Evolutionary conservation across 2,113 vertebrate genomes (phyloP).

Genomic region (Canis aureus): DNA sequence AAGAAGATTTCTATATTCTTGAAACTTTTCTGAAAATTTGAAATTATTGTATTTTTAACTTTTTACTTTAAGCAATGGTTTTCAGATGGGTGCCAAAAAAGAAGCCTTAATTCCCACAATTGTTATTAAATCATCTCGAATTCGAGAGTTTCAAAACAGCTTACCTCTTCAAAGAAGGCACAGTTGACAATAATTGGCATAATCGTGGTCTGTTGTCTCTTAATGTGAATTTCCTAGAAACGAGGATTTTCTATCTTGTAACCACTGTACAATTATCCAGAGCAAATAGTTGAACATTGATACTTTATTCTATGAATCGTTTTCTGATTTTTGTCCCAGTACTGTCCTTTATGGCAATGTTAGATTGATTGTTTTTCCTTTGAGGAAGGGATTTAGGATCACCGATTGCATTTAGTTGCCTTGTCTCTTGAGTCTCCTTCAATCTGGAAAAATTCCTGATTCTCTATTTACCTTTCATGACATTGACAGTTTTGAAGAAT

Average conservation of each 20-base stretch:
- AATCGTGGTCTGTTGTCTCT: neutral
- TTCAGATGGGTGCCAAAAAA: neutral
- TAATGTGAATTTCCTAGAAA: neutral
- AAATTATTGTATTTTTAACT: slow-evolving; percentile 13
- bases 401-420: neutral
- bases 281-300: neutral
- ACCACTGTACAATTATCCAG: neutral
- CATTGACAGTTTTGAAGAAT: neutral
- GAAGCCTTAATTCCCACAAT: neutral
- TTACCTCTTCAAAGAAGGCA: neutral
- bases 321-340: neutral
- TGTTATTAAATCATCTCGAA: neutral
- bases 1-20: neutral
- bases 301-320: neutral
- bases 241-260: neutral
- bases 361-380: neutral
- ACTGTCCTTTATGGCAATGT: neutral
- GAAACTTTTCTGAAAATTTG: neutral
- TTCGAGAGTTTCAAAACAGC: neutral
- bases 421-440: neutral
- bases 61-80: neutral
- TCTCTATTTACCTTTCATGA: neutral
- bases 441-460: neutral
- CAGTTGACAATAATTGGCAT: neutral
- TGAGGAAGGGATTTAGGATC: neutral